These are phyloP conservation scores for Cabera pusaria DNA, from an alignment of 2,888 invertebrate species.

Conservation along the genomic window DNA sequence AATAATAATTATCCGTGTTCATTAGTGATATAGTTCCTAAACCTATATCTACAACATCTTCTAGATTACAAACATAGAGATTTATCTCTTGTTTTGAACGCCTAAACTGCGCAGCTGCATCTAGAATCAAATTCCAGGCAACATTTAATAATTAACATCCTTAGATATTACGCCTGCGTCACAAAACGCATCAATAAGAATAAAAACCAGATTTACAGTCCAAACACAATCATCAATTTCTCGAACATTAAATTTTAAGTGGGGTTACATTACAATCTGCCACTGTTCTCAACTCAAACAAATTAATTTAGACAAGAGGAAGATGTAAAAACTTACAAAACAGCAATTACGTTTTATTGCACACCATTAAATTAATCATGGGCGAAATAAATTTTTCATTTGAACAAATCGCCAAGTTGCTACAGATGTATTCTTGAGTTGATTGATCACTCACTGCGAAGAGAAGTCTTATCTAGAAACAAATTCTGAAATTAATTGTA, in stretches of 20 bases:
- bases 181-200: too few species aligned
- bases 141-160: too few species aligned
- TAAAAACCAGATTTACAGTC: too few species aligned
- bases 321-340: slow-evolving; percentile 82
- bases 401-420: slow-evolving; percentile 75
- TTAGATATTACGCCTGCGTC: too few species aligned
- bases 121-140: too few species aligned
- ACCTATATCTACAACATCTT: too few species aligned
- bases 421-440: slow-evolving; percentile 71
- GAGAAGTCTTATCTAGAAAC: slow-evolving; percentile 22
- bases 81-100: too few species aligned
- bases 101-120: too few species aligned
- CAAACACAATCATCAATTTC: slow-evolving; percentile 26
- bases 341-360: slow-evolving; percentile 81
- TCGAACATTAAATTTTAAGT: slow-evolving; percentile 28
- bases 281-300: slow-evolving; percentile 54
- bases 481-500: slow-evolving; percentile 3
- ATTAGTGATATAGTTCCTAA: too few species aligned
- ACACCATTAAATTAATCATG: slow-evolving; percentile 80
- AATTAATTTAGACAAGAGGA: slow-evolving; percentile 80
- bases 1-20: too few species aligned
- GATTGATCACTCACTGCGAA: slow-evolving; percentile 62
- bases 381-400: slow-evolving; percentile 82
- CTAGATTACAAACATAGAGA: too few species aligned
- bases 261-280: slow-evolving; percentile 38